Base-by-base conservation (phyloP, 2,113 vertebrate species). In the Strix uralensis region DNA sequence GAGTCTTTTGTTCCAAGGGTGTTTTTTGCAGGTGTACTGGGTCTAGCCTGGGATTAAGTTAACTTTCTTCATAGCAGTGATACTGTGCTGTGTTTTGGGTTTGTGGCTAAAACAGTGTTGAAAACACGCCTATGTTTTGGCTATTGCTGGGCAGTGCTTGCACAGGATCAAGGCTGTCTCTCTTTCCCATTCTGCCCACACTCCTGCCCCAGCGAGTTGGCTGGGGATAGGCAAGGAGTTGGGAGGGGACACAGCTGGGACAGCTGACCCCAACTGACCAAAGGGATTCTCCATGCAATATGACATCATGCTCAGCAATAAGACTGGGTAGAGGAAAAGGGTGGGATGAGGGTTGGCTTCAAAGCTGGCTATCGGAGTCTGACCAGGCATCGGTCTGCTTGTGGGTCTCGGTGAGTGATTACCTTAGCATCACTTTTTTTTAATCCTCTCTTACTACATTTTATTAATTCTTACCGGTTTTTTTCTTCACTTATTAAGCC, bases 341-440 rank as follows among this genome's bases (percentile, higher is more conserved):
- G 8, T 61, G 47, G 34, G 29, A 32, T 12, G 49, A 8, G 6
- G 8, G 0, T 3, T 49, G 3, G 21, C 42, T 72, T 85, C 57
- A 59, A 81, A 82, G 27, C 32, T 65, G 73, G 32, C 65, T 82
- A 8, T 38, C 9, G 16, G 42, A 80, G 38, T 13, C 44, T 57
- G 62, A 20, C 40, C 13, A 15, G 36, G 16, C 40, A 72, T 71
- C 0, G 0, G 6, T 51, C 71, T 75, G 20, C 38, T 32, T n/a
- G 10, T 69, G 40, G 18, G 20, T 26, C 9, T 74, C 30, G 25
- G n/a, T 75, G 29, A 81, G 65, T 59, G 23, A 29, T 29, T 67
- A 20, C 47, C 26, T 51, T 72, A 63, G 40, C 21, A 44, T 21
- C 6, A 5, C 18, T 30, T 27, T 19, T 40, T 38, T 38, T 29